phyloP scores from a whole-genome alignment of 30 jellyfish, hydroid and myxozoan species.

The Phacellophora camtschatica region DNA sequence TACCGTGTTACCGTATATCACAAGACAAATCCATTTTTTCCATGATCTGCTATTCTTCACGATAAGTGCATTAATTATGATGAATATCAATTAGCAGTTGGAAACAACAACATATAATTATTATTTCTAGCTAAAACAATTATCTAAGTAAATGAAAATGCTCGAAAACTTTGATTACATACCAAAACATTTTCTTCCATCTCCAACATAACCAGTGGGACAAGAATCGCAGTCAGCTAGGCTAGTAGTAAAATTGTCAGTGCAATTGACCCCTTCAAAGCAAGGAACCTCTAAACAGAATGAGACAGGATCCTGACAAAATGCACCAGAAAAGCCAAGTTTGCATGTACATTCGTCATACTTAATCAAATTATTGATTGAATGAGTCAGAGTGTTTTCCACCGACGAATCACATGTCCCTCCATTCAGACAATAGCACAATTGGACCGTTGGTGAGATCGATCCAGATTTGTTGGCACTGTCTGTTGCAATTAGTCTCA shows the following conservation, averaged over 20 bases:
- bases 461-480: constrained; percentile 4
- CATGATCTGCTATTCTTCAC: too few relatives aligned
- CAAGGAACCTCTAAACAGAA: constrained; percentile 53
- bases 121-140: too few relatives aligned
- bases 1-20: too few relatives aligned
- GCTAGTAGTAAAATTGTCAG: constrained; percentile 3
- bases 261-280: constrained; percentile 58
- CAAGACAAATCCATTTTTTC: too few relatives aligned
- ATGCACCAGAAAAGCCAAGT: constrained; percentile 49
- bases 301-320: constrained; percentile 31
- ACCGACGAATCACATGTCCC: constrained; percentile 33
- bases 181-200: constrained; percentile 74
- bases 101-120: too few relatives aligned
- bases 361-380: not conserved
- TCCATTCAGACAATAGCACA: constrained; percentile 71
- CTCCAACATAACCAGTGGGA: constrained; percentile 61
- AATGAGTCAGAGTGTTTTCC: not conserved
- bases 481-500: constrained; percentile 26
- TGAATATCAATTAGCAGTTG: too few relatives aligned
- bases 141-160: too few relatives aligned
- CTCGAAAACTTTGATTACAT: not conserved
- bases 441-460: constrained; percentile 30
- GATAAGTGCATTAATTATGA: too few relatives aligned
- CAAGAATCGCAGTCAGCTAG: constrained; percentile 57
- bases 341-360: constrained; percentile 44